Evolutionary conservation across 2,888 invertebrate genomes (phyloP), one percentile per base, ranked within the genome.

Genomic region (Alloscopus bannaensis): DNA sequence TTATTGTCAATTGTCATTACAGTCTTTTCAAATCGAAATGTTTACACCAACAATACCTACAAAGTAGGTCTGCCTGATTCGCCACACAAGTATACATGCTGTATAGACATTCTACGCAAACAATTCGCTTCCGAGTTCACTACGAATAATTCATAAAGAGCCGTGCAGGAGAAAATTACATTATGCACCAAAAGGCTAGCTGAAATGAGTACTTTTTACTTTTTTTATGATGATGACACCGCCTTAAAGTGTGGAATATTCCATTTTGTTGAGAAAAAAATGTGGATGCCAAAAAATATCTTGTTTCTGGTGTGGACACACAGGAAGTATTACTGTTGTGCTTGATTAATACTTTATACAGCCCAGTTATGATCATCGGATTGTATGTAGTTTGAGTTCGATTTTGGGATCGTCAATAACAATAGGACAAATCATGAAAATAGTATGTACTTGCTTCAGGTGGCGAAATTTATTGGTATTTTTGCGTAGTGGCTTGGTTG

Each of bases 11-110:
- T n/a, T n/a, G n/a, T n/a, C n/a, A n/a, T n/a, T n/a, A n/a, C n/a
- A 36, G 36, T 13, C 8, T 36, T 24, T 59, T 59, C 31, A 29
- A 59, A 6, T 55, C 22, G n/a, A n/a, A n/a, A 55, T 59, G 59
- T 59, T 59, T 59, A 31, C 59, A 59, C 31, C 31, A n/a, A n/a
- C n/a, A n/a, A n/a, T n/a, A n/a, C n/a, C n/a, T n/a, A n/a, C n/a
- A n/a, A 59, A 59, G 59, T 68, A 68, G 68, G 68, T 68, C 68
- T 68, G 29, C 68, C 22, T 65, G 65, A 65, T 65, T 65, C 31
- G 59, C 29, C 20, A 59, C 42, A 18, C n/a, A n/a, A 57, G 36
- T 36, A 6, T 36, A 13, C 36, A 36, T 36, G 13, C 13, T 36
- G 13, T 36, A 36, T 36, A 8, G 40, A 45, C n/a, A 36, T 36